These are phyloP conservation scores for Phodopus roborovskii DNA, from an alignment of 2,113 vertebrate genomes.

Conservation along the genomic window DNA sequence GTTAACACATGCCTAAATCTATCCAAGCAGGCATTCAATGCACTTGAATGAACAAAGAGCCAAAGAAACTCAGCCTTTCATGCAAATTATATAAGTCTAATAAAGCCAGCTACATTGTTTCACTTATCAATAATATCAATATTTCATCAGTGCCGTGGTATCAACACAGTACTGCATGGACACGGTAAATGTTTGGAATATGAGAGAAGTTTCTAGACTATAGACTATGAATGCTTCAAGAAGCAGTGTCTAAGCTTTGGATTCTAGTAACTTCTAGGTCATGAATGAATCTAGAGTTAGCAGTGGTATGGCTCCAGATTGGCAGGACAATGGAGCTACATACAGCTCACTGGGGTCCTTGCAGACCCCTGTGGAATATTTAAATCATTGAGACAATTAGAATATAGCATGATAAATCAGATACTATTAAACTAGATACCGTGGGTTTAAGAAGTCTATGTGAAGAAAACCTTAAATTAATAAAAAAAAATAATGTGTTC, in stretches of 20 bases:
- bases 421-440: background rate
- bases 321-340: background rate
- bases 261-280: background rate
- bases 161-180: slow-evolving; percentile 72
- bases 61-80: slow-evolving; percentile 86
- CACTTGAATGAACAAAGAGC: slow-evolving; percentile 83
- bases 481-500: background rate
- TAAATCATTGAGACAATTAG: background rate
- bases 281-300: slow-evolving; percentile 1
- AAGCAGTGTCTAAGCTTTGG: slow-evolving; percentile 59
- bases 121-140: slow-evolving; percentile 66
- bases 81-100: slow-evolving; percentile 73
- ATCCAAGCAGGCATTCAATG: slow-evolving; percentile 75
- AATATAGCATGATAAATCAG: background rate
- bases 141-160: slow-evolving; percentile 62
- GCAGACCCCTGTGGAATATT: background rate
- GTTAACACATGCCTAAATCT: slow-evolving; percentile 64
- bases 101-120: slow-evolving; percentile 73
- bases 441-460: background rate
- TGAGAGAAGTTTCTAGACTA: slow-evolving; percentile 71
- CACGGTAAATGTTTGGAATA: slow-evolving; percentile 73
- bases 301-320: background rate
- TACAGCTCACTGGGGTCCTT: background rate
- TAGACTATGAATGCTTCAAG: slow-evolving; percentile 48
- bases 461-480: background rate